These are phyloP conservation scores for Netelia fuscicornis DNA, from an alignment of 2,888 invertebrate genomes.

Conservation along the genomic window DNA sequence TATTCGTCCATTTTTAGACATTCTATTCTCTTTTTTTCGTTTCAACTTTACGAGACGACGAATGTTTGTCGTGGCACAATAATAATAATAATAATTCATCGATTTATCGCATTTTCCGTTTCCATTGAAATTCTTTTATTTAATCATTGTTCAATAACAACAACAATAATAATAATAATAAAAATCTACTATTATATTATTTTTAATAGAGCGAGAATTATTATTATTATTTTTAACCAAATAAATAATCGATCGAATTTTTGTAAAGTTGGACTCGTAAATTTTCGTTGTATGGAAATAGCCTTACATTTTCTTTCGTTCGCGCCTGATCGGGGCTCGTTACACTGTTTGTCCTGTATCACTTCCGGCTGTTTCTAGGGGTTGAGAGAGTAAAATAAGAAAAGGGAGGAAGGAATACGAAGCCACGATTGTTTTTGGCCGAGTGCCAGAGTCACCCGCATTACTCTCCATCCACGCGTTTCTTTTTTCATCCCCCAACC, in stretches of 20 bases:
- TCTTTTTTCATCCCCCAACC: neutral
- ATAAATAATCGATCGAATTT: neutral
- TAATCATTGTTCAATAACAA: no score
- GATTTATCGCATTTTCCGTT: no score
- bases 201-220: no score
- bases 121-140: no score
- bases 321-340: constrained; percentile 6
- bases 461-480: constrained; percentile 19
- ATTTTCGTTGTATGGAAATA: neutral
- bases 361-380: constrained; percentile 11
- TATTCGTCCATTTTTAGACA: no score
- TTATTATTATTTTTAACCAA: no score
- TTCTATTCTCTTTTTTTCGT: no score
- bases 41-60: no score
- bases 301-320: constrained; percentile 12
- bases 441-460: constrained; percentile 55
- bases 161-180: no score
- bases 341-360: constrained; percentile 33
- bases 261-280: neutral
- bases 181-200: no score
- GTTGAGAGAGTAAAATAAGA: constrained; percentile 11
- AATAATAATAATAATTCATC: no score
- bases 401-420: constrained; percentile 27
- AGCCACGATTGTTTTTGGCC: constrained; percentile 71
- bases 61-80: no score